Conservation (phyloP, 2,113 vertebrate species). For the Alethe castanea region DNA sequence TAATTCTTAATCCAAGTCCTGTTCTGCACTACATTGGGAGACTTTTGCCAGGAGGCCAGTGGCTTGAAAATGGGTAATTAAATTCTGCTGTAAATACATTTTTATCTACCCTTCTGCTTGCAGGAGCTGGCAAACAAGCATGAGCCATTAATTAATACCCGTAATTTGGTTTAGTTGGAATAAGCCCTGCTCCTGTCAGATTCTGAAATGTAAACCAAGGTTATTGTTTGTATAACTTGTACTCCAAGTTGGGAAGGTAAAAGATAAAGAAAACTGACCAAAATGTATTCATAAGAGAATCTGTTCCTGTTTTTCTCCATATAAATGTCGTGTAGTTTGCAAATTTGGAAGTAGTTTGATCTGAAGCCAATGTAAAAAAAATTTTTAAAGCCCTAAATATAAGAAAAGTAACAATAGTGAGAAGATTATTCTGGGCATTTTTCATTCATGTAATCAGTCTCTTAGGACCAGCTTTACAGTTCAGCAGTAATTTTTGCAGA, state of each 20-base stretch:
- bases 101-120: background rate
- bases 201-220: background rate
- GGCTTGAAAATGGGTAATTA: slow-evolving; percentile 54
- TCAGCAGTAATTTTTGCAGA: background rate
- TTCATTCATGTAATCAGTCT: background rate
- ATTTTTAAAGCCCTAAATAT: accelerated
- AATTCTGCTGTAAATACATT: slow-evolving; percentile 15
- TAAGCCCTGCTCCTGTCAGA: background rate
- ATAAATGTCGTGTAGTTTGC: background rate
- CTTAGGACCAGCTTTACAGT: background rate
- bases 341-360: background rate
- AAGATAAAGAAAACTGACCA: background rate
- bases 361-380: background rate
- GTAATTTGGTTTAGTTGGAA: slow-evolving; percentile 30
- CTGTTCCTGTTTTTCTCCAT: background rate
- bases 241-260: background rate
- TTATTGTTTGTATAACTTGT: background rate
- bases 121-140: slow-evolving; percentile 41
- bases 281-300: background rate
- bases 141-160: slow-evolving; percentile 54
- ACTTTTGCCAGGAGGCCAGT: slow-evolving; percentile 26
- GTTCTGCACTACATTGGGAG: background rate
- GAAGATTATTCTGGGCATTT: background rate
- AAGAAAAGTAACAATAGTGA: background rate
- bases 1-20: slow-evolving; percentile 61